Base-by-base conservation (phyloP, 1,140 invertebrate genomes). In the Nasonia vitripennis region DNA sequence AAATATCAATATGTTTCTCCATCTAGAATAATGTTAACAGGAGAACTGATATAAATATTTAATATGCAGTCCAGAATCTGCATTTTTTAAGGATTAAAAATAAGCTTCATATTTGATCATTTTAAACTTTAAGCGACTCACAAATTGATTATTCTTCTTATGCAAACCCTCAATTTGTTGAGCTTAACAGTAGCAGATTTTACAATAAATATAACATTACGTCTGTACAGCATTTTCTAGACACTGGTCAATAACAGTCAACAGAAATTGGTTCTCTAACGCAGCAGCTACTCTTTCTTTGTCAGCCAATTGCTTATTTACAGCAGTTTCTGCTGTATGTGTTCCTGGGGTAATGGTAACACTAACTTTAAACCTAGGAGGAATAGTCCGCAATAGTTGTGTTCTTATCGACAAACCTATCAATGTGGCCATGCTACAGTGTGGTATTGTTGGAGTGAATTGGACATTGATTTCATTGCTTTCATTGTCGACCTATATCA, bases 381-480 rank as follows among this genome's bases (percentile, higher is more conserved):
- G 98, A 48, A 99, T 92, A 14, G 97, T 96, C 87, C 98, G 94
- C 23, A 99, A 92, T 14, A 99, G 93, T 91, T 99, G 98, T 0
- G 99, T 97, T 85, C 97, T 92, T 87, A 98, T 97, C 4, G 96
- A 96, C 31, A 97, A 92, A 92, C 97, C 99, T 91, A 99, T 99
- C 20, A 99, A 92, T 62, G 99, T 99, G 34, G 99, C 99, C 98
- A 99, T 99, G 89, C 98, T 99, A 90, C 99, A 99, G 91, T 99
- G 99, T 0, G 99, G 99, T 90, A 99, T 99, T 0, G 99, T 99
- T 12, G 99, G 99, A 0, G 98, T 99, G 92, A 99, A 99, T 85
- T 95, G 94, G 6, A 99, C 95, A 85, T 95, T 92, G 0, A 99
- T 95, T 73, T 90, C 93, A 89, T 97, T 98, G 71, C 95, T 93